A percentile compares a stretch with the other conserved stretches of the same genome.
These are phyloP conservation scores for Scaptomyza montana DNA, from an alignment of 1,140 invertebrate genomes.

Conservation along the genomic window DNA sequence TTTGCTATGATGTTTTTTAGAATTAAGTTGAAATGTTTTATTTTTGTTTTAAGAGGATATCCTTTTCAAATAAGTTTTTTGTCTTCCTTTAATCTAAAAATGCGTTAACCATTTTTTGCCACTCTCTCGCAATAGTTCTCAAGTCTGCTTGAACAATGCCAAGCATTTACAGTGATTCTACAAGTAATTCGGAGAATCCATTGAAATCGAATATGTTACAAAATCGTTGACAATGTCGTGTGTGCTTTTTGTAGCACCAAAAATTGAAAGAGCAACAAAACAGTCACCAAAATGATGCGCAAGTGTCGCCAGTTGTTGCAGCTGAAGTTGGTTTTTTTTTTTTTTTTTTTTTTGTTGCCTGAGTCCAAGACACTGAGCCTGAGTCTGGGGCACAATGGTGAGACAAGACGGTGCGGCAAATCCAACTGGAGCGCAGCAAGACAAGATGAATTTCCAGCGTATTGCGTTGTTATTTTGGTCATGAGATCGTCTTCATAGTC, in stretches of 20 bases:
- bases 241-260: constrained; percentile 2
- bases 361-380: background rate
- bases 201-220: background rate
- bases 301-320: constrained; percentile 64
- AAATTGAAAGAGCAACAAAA: constrained; percentile 18
- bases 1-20: too few relatives aligned
- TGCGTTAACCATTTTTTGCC: too few relatives aligned
- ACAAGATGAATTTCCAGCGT: constrained; percentile 78
- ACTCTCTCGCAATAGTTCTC: too few relatives aligned
- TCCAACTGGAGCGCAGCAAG: constrained; percentile 34
- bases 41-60: too few relatives aligned
- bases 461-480: constrained; percentile 76
- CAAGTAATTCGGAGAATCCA: too few relatives aligned
- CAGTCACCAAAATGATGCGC: constrained; percentile 67
- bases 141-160: too few relatives aligned
- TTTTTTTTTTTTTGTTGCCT: too few relatives aligned
- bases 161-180: too few relatives aligned
- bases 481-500: constrained; percentile 57
- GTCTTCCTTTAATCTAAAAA: too few relatives aligned
- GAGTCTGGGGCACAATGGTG: constrained; percentile 21
- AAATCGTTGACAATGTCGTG: constrained; percentile 17
- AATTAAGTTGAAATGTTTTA: too few relatives aligned
- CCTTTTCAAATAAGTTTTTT: too few relatives aligned
- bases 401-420: constrained; percentile 1
- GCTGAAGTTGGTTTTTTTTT: background rate